These are phyloP conservation scores for Rhodeus uyekii DNA, from an alignment of 2,797 vertebrate genomes.

Conservation along the genomic window DNA sequence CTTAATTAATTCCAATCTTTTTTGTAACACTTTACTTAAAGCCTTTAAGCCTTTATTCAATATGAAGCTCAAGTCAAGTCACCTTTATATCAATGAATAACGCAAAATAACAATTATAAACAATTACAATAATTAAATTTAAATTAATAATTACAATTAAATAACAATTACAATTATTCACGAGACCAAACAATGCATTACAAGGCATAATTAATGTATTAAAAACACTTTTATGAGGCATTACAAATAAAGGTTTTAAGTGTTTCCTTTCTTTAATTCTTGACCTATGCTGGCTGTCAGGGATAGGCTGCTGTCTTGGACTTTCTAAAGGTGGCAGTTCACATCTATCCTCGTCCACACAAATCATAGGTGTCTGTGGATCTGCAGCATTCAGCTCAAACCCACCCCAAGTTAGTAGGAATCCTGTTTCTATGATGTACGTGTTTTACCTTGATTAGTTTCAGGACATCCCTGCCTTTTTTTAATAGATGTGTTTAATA, in stretches of 20 bases:
- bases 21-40: slow-evolving; percentile 62
- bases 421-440: background rate
- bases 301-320: too few relatives aligned
- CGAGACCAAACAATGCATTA: background rate
- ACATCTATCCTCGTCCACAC: background rate
- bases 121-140: too few relatives aligned
- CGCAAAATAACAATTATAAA: too few relatives aligned
- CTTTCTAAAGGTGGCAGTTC: background rate
- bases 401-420: background rate
- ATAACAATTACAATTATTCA: too few relatives aligned
- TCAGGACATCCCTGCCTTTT: background rate
- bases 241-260: background rate
- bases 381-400: background rate
- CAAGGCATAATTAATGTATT: background rate
- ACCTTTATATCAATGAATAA: too few relatives aligned
- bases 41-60: slow-evolving; percentile 41
- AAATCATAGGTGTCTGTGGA: background rate
- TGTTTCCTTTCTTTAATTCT: background rate
- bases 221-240: background rate
- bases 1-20: slow-evolving; percentile 65
- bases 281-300: background rate
- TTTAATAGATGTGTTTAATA: too few relatives aligned
- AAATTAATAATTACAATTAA: too few relatives aligned
- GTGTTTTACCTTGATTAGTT: too few relatives aligned
- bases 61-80: too few relatives aligned